Evolutionary conservation across 2,113 vertebrate species (phyloP).

Genomic region (Columba livia): DNA sequence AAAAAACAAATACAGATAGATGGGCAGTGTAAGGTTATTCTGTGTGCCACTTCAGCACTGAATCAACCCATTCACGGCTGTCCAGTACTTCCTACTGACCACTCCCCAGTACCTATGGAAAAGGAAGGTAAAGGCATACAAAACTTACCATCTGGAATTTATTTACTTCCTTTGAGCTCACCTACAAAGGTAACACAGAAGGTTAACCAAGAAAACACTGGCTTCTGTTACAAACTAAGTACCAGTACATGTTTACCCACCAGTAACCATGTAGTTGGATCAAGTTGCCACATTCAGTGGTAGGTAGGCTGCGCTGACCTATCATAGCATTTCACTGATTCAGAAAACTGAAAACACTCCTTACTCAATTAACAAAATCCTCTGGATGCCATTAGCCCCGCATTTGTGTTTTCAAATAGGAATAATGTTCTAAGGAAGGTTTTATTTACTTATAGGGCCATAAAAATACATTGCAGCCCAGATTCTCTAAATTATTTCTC

Average conservation of each 20-base stretch:
- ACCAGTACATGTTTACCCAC: background rate
- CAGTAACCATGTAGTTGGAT: background rate
- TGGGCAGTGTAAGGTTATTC: background rate
- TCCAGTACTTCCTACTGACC: background rate
- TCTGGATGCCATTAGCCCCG: background rate
- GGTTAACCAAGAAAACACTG: background rate
- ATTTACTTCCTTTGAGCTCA: conserved; percentile 98
- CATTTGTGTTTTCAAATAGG: background rate
- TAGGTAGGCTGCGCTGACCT: background rate
- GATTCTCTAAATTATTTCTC: background rate
- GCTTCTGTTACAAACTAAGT: background rate
- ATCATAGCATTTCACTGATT: background rate
- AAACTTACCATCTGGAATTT: conserved; percentile 98
- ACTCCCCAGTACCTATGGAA: background rate
- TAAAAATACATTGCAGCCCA: background rate
- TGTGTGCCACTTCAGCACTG: background rate
- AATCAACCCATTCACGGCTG: background rate
- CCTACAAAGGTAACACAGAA: conserved; percentile 73
- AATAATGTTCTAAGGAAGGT: background rate
- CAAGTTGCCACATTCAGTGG: background rate
- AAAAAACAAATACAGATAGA: background rate
- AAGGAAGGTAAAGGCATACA: background rate
- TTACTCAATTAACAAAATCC: background rate
- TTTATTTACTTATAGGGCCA: background rate
- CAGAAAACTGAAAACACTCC: background rate